phyloP scores from a whole-genome alignment of 2,113 vertebrate species.

The Strix aluco region DNA sequence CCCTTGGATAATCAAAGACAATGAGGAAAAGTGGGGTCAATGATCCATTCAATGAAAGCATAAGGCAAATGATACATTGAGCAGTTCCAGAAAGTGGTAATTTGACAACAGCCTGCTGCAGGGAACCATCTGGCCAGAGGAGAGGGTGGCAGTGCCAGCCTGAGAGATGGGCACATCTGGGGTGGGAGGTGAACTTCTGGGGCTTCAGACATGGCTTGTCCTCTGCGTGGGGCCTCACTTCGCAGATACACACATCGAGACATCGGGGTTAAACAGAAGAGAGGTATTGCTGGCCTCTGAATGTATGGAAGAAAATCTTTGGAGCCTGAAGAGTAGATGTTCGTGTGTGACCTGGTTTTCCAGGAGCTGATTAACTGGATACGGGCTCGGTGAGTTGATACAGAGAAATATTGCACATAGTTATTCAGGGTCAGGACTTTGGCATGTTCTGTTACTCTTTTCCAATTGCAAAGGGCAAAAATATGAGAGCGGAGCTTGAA shows the following conservation, averaged over 20 bases:
- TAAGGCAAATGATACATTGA: constrained; percentile 23
- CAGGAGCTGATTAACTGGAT: not conserved
- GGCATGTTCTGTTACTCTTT: not conserved
- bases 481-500: not conserved
- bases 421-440: not conserved
- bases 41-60: constrained; percentile 25
- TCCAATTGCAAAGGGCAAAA: constrained; percentile 25
- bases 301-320: not conserved
- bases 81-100: not conserved
- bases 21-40: constrained; percentile 42
- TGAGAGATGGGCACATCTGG: not conserved
- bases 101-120: not conserved
- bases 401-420: not conserved
- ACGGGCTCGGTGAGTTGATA: not conserved
- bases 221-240: rapidly evolving
- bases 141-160: not conserved
- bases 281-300: not conserved
- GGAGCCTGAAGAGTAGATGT: not conserved
- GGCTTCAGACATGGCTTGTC: rapidly evolving
- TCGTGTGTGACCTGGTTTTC: not conserved
- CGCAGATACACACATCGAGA: rapidly evolving
- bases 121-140: not conserved
- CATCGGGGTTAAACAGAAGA: not conserved
- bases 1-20: constrained; percentile 51
- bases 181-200: not conserved